Evolutionary conservation across 2,888 invertebrate species (phyloP), one percentile per base, ranked within the genome.

Genomic region (Alcis repandata): DNA sequence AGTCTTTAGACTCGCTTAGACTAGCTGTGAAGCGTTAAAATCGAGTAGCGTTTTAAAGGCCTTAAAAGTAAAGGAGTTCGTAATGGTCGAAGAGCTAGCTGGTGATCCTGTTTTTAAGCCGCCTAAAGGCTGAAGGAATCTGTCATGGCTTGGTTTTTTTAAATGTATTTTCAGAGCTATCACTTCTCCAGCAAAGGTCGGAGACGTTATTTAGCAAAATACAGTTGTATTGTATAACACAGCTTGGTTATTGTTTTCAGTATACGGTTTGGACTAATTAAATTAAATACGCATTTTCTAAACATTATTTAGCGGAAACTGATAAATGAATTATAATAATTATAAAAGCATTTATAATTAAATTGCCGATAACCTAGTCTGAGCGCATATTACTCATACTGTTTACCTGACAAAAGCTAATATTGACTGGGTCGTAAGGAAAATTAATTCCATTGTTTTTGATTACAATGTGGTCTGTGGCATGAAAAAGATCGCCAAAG

Each of bases 271-370:
- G 19, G 7, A 45, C 43, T 43, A 11, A 19, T 11, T 20, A 43
- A 43, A 20, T 20, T 20, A 43, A 20, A 20, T 20, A 20, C 20
- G 20, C 20, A 11, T 20, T 45, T 58, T 59, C 45, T 20, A 22
- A 66, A 59, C 49, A 64, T 62, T 33, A 46, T 9, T 56, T 43
- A 20, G 27, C 46, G 59, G 61, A 67, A 63, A 63, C 36, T 58
- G 59, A 54, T 49, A 59, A 19, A 51, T 20, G 51, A 20, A 51
- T 20, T n/a, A n/a, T n/a, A 20, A 27, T 51, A 64, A 64, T 61
- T 58, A 63, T 45, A 59, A 62, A 32, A 4, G 51, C n/a, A 51
- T 19, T 49, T 59, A 57, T 59, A 57, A 13, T 40, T 46, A 45
- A 53, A 63, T 33, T 11, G 15, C 15, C 36, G 63, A 59, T 63